These are phyloP conservation scores for Neuroscelio doddi DNA, from an alignment of 2,888 invertebrate species.

Conservation along the genomic window DNA sequence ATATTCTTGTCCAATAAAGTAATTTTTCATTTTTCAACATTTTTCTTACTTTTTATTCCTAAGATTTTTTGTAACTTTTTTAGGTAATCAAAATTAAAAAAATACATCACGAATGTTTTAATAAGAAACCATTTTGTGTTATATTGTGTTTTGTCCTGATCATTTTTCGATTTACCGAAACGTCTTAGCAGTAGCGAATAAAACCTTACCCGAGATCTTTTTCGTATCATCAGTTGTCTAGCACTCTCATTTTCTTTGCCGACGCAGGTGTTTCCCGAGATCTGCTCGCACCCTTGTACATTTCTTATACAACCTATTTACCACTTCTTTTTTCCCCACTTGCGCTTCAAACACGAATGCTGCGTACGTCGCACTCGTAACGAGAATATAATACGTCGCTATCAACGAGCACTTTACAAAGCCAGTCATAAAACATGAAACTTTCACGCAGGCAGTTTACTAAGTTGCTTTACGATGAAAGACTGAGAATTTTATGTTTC, in stretches of 20 bases:
- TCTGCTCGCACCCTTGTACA: constrained; percentile 35
- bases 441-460: constrained; percentile 14
- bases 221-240: constrained; percentile 55
- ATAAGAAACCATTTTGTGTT: no score
- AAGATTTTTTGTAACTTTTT: no score
- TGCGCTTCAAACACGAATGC: constrained; percentile 31
- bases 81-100: no score
- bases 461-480: constrained; percentile 8
- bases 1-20: neutral
- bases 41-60: no score
- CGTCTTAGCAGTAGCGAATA: neutral
- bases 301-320: constrained; percentile 34
- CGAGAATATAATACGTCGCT: constrained; percentile 48
- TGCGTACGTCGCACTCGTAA: constrained; percentile 42
- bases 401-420: constrained; percentile 13
- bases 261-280: constrained; percentile 55
- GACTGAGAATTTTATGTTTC: constrained; percentile 10
- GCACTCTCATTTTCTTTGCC: constrained; percentile 46
- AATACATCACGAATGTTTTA: no score
- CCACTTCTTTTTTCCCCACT: constrained; percentile 22
- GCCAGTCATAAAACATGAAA: constrained; percentile 12
- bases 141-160: no score
- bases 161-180: neutral
- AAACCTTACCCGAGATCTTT: constrained; percentile 31
- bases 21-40: no score